phyloP scores from a whole-genome alignment of 2,797 vertebrate genomes.

The Loris lydekkerianus region DNA sequence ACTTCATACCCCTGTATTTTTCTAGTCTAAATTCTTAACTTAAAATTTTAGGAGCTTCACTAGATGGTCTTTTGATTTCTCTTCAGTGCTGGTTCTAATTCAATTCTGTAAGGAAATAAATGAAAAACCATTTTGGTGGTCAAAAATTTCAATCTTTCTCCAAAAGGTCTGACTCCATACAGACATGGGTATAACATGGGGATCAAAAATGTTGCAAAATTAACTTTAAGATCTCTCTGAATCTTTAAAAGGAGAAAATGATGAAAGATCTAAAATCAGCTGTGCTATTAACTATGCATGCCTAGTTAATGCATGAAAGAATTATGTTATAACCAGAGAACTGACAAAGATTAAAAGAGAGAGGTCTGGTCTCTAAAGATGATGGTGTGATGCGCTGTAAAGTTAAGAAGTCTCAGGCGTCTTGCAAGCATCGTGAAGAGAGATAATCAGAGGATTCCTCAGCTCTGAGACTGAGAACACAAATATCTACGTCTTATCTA shows the following conservation, averaged over 20 bases:
- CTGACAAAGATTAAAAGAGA: background rate
- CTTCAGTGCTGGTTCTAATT: background rate
- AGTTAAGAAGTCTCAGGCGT: rapidly evolving
- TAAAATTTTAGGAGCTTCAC: background rate
- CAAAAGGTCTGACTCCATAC: background rate
- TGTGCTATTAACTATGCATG: background rate
- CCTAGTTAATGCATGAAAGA: background rate
- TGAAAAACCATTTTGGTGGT: background rate
- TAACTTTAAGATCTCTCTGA: background rate
- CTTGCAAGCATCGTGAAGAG: rapidly evolving
- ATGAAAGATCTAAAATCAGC: background rate
- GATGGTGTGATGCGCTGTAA: background rate
- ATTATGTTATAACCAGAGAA: background rate
- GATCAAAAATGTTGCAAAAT: background rate
- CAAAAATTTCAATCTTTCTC: background rate
- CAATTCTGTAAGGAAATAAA: background rate
- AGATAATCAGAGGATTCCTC: background rate
- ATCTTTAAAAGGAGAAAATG: background rate
- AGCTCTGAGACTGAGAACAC: background rate
- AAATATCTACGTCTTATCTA: background rate
- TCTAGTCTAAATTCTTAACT: background rate
- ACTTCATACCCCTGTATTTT: background rate
- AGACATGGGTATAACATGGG: background rate
- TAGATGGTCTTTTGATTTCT: background rate
- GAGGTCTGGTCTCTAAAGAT: background rate